Evolutionary conservation across 35 echinoderm and acorn worm genomes (phyloP), one percentile per base, ranked within the genome.

Genomic region (Ophiothrix spiculata): DNA sequence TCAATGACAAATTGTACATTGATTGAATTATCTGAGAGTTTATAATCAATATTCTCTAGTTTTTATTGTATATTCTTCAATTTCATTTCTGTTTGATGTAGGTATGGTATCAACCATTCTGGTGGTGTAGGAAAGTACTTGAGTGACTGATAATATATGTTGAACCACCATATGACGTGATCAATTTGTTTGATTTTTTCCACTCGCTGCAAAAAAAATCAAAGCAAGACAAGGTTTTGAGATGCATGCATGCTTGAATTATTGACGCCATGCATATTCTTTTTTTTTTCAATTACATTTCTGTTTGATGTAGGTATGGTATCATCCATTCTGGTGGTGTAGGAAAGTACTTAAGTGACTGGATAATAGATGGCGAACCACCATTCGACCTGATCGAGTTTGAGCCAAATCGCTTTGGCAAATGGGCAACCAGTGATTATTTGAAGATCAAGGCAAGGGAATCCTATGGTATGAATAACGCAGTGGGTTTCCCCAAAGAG

Each of bases 291-390:
- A n/a, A n/a, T n/a, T n/a, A n/a, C n/a, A n/a, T n/a, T n/a, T n/a
- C n/a, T n/a, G n/a, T n/a, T n/a, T n/a, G n/a, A n/a, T 37, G 0
- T 34, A 96, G 93, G 12, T 98, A 94, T 82, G 95, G 95, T 39
- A 91, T 98, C 56, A 91, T 93, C 34, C 95, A 98, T 25, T 98
- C 95, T 29, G 95, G 91, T 21, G 95, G 95, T 33, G 81, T 86
- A 16, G 95, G 95, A 25, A 93, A 93, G 49, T 98, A 91, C 80
- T 39, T 98, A 0, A 78, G 74, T 31, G 95, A 98, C 84, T 98
- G 95, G 95, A 98, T 98, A 32, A 93, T 98, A 75, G 86, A 91
- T 85, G 95, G 95, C 33, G 95, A 98, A 77, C 95, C 95, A 31
- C 91, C 95, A 1, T 98, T 91, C 40, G 95, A 98, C 81, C 88